Evolutionary conservation across 1,140 invertebrate species (phyloP), one percentile per base, ranked within the genome.

Genomic region (Mactra quadrangularis): DNA sequence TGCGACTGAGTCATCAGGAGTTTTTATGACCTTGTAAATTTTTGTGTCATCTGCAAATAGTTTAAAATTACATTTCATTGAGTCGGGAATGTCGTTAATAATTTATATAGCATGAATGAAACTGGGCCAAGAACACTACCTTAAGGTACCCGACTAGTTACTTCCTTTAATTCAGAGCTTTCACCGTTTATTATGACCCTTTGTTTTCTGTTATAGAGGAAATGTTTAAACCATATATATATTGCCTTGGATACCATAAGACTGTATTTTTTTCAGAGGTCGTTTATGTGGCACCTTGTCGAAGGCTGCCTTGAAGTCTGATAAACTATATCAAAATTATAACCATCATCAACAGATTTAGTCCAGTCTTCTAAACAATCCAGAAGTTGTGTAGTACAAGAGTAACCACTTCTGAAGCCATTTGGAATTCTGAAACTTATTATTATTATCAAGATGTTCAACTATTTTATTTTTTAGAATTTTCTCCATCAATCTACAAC

Each of bases 91-190:
- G 29, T 83, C 60, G 53, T 82, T 85, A n/a, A n/a, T n/a, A n/a
- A n/a, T 27, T 82, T 82, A 33, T 29, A 85, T 29, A 82, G 35
- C 17, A 82, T 41, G 50, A 85, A 85, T 31, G 82, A n/a, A 3
- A 70, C 17, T 2, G 38, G 77, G 7, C 78, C 71, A 3, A 85
- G 59, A 15, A 74, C 50, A 27, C 66, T 74, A 17, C 83, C 83
- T 52, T 82, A 50, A 13, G 70, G 78, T 3, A 74, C 70, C 4
- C 83, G 59, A 33, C 66, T 45, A 17, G 50, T 47, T n/a, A 82
- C 79, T 17, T 17, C n/a, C 35, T 27, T 3, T 45, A n/a, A 31
- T 17, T 66, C 45, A 11, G 70, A 82, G 11, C 19, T 50, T 13
- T 3, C 50, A 33, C 64, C 77, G 47, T 82, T 50, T 19, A 85